Percentiles rank a stretch among this genome's conserved stretches.
Evolutionary conservation across 2,797 vertebrate genomes (phyloP).

Genomic region (Synanceia verrucosa): DNA sequence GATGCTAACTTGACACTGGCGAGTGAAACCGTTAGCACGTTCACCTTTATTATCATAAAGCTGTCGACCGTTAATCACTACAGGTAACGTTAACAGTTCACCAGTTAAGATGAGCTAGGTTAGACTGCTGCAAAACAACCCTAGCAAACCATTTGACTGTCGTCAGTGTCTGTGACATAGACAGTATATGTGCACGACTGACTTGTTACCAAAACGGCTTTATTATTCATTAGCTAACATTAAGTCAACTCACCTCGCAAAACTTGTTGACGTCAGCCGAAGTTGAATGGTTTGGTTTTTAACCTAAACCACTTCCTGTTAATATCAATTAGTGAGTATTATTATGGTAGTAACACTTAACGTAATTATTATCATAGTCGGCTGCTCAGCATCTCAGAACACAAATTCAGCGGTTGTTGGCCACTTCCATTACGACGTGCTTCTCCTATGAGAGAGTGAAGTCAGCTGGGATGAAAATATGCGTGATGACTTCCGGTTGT

Average conservation of each 20-base stretch:
- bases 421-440: slow-evolving; percentile 7
- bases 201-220: not conserved
- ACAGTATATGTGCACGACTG: not conserved
- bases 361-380: not conserved
- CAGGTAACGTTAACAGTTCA: not conserved
- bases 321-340: no score
- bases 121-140: not conserved
- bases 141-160: not conserved
- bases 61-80: not conserved
- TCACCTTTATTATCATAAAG: not conserved
- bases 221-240: not conserved
- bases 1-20: not conserved
- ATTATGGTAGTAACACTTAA: no score
- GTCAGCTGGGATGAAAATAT: not conserved
- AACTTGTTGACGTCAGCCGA: slow-evolving; percentile 25
- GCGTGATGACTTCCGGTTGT: slow-evolving; percentile 17
- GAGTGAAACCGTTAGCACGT: accelerated
- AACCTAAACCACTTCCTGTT: slow-evolving; percentile 13
- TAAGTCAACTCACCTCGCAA: slow-evolving; percentile 46
- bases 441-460: slow-evolving; percentile 2
- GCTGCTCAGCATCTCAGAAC: not conserved
- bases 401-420: not conserved
- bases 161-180: not conserved
- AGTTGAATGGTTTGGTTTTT: not conserved
- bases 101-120: no score